Evolutionary conservation across 1,140 invertebrate species (phyloP), one percentile per base, ranked within the genome.

Genomic region (Scaptomyza graminum): DNA sequence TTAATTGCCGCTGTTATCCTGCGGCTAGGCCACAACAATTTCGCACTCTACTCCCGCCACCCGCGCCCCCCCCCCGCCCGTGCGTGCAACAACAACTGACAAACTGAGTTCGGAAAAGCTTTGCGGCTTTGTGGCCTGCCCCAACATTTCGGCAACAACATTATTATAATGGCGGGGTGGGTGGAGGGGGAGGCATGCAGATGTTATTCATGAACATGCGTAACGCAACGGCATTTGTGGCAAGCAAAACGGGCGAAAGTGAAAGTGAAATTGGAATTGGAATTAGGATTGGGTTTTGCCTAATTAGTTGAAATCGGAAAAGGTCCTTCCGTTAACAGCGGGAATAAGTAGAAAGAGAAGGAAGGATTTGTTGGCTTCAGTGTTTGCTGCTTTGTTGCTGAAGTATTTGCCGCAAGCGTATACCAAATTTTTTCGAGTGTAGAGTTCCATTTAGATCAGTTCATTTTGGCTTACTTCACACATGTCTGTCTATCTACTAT

Each of bases 1-100:
- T 74, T 72, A 74, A 68, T 79, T 74, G 80, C 47, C 46, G 61
- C 52, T 81, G 76, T 73, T 70, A 72, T 81, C 74, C 60, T 89
- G 85, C 34, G 85, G 85, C 76, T 76, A 68, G 64, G 78, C 85
- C 85, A 37, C 85, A 90, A 79, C 75, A 82, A 90, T 90, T 68
- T 74, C 64, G 31, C 46, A n/a, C n/a, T n/a, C n/a, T n/a, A n/a
- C n/a, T n/a, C n/a, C n/a, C n/a, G n/a, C n/a, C n/a, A n/a, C n/a
- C n/a, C n/a, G n/a, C n/a, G n/a, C n/a, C n/a, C n/a, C n/a, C n/a
- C n/a, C n/a, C n/a, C n/a, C n/a, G n/a, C n/a, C n/a, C n/a, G n/a
- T n/a, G 28, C 28, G 6, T 34, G 46, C 25, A 12, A n/a, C 16
- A 15, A 39, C 7, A 41, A 57, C 46, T 66, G n/a, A 41, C n/a